Base-by-base conservation (phyloP, 2,113 vertebrate species). In the Thamnophis sirtalis region DNA sequence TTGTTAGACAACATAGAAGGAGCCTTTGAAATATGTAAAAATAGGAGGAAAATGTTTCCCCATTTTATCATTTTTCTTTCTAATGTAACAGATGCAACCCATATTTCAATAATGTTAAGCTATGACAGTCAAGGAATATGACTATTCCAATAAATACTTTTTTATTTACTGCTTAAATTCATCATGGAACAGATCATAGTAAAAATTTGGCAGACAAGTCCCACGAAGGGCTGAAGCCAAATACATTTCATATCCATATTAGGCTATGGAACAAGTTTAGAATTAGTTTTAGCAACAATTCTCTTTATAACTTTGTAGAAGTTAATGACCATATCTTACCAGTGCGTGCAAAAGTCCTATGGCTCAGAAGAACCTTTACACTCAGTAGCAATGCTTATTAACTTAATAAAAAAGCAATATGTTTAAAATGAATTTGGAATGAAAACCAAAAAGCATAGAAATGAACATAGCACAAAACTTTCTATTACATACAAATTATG, bases 231-330 rank as follows among this genome's bases (percentile, higher is more conserved):
- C 93, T 92, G 92, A 96, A 28, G 93, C 95, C 96, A 97, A 95
- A 95, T 92, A 94, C 96, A 97, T 97, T 98, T 96, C 97, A 97
- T 95, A 96, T 93, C 97, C 97, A 97, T 98, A 97, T 98, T 98
- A 98, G 98, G 98, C 91, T 95, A 93, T 90, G 92, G 93, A 94
- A 95, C 92, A 96, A 96, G 95, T 94, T 92, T 89, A 89, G 63
- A 93, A 93, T 89, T 96, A 94, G 92, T 93, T 93, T 91, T 91
- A 95, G 58, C 84, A 94, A 48, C 94, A 95, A 58, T 95, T 96
- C 89, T 93, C 92, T 94, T 93, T 28, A 17, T 92, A 88, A 92
- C 56, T 95, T 95, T 90, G 89, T 68, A 92, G 92, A 95, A 93
- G 90, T 49, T 90, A 95, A 0, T 54, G 84, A 95, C 73, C 73